These are phyloP conservation scores for Eupsittula cactorum DNA, from an alignment of 2,113 vertebrate species.

Conservation along the genomic window DNA sequence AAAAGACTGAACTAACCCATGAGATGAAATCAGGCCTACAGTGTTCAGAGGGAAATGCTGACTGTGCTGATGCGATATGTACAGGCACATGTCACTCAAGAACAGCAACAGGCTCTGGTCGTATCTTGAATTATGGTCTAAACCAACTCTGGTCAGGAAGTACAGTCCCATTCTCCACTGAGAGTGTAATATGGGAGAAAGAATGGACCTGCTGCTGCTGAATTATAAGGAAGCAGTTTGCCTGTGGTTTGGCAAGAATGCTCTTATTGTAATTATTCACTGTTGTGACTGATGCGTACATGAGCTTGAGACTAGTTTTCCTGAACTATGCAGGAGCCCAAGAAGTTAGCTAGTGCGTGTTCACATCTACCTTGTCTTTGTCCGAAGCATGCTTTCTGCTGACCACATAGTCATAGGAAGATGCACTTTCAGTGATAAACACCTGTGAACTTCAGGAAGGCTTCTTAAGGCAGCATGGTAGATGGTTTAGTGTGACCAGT, in stretches of 20 bases:
- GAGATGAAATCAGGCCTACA: accelerated
- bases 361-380: not conserved
- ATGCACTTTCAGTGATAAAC: not conserved
- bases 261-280: not conserved
- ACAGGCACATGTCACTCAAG: not conserved
- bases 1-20: not conserved
- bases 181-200: not conserved
- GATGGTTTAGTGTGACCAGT: not conserved
- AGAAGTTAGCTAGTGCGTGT: not conserved
- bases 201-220: not conserved
- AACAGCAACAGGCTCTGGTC: not conserved
- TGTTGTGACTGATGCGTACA: not conserved
- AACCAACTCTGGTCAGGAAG: not conserved
- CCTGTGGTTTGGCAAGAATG: not conserved
- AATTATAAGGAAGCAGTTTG: not conserved
- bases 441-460: not conserved
- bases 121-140: not conserved
- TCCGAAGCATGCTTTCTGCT: not conserved
- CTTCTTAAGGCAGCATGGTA: not conserved
- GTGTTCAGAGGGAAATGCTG: not conserved
- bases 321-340: not conserved
- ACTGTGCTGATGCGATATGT: not conserved
- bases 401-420: not conserved
- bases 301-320: not conserved
- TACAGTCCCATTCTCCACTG: not conserved